Evolutionary conservation across 2,113 vertebrate genomes (phyloP), one percentile per base, ranked within the genome.

Genomic region (Ctenomys sociabilis): DNA sequence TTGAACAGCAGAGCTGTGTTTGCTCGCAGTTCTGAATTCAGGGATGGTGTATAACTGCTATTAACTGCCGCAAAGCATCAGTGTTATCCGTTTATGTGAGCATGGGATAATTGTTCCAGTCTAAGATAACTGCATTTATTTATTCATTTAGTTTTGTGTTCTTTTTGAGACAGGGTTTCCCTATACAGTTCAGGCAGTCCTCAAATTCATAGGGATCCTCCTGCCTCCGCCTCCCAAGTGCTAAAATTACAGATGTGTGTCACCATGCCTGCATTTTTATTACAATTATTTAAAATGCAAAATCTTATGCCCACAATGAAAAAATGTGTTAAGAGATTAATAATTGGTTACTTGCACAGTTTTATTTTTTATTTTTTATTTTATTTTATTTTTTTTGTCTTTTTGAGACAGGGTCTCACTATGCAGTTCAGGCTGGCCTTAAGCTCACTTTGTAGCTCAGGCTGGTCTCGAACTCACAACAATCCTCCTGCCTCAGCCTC

Each of bases 251-350:
- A 57, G 17, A 57, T 57, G 16, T 19, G 54, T 57, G 16, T 17
- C 54, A 19, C 14, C 16, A 57, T 57, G 54, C 54, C 54, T 57
- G 54, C 19, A 16, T 57, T 57, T 57, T 57, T 57, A 73, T 57
- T 84, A 45, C 45, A n/a, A 70, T 94, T 77, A n/a, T 81, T 64
- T 75, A 64, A 92, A 94, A 90, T 70, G 59, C 14, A 78, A 88
- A 93, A 63, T 82, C 22, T 43, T 32, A 17, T 49, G 24, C 12
- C 24, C 28, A n/a, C 10, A 81, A 57, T 64, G 73, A 24, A 64
- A 83, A 49, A 84, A 1, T 72, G 35, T 86, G 37, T 43, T 96
- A 66, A 12, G 61, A 92, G 28, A 83, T 72, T 32, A 86, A 63
- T 54, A 28, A 35, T 61, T 52, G 22, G n/a, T 59, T 61, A 11